Conservation (phyloP, 37 sponge, comb jelly and placozoan genomes). For the Diacarnus erythraeanus region DNA sequence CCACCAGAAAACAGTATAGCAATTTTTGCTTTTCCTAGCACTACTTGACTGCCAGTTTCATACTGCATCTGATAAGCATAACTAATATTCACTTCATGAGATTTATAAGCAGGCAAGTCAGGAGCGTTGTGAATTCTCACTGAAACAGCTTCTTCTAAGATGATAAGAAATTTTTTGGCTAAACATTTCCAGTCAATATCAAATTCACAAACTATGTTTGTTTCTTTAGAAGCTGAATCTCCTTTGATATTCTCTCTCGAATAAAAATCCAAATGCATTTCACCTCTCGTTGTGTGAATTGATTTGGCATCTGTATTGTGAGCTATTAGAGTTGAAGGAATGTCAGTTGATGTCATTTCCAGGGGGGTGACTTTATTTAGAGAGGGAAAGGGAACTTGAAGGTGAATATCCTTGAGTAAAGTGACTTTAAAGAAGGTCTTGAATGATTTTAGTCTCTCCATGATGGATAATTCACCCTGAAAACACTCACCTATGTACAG, state of each 20-base stretch:
- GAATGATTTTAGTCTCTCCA: background rate
- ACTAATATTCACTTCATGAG: background rate
- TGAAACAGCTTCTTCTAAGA: constrained; percentile 63
- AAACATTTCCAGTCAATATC: background rate
- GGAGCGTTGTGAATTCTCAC: constrained; percentile 46
- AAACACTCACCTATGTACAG: constrained; percentile 15
- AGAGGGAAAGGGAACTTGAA: constrained; percentile 47
- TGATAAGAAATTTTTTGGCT: constrained; percentile 20
- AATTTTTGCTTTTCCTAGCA: constrained; percentile 57
- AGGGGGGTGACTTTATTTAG: constrained; percentile 36
- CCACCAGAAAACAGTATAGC: constrained; percentile 95
- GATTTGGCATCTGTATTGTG: background rate
- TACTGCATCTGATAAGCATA: too few relatives aligned
- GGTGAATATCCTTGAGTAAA: background rate
- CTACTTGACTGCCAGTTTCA: background rate
- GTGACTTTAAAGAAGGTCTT: constrained; percentile 4
- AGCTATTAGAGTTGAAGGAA: background rate
- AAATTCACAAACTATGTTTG: background rate
- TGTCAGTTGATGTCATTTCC: background rate
- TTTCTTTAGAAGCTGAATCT: background rate
- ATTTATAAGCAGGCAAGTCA: background rate
- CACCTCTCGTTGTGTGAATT: background rate
- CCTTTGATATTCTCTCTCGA: background rate
- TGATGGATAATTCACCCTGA: constrained; percentile 10
- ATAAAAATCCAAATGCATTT: too few relatives aligned